These are phyloP conservation scores for Leucophenga maculata DNA, from an alignment of 2,888 invertebrate genomes.

Conservation along the genomic window DNA sequence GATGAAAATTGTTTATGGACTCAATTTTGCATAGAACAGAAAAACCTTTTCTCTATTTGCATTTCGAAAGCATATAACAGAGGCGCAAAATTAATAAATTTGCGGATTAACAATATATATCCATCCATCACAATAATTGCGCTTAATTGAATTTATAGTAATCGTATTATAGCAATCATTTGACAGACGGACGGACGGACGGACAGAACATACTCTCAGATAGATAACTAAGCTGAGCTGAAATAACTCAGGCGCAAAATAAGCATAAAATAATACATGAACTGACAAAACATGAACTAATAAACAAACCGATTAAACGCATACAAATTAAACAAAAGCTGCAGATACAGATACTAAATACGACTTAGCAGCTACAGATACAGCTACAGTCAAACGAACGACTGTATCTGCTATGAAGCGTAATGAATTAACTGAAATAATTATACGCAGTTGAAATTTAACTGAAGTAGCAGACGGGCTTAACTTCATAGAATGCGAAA, in stretches of 20 bases:
- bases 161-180: conserved; percentile 4
- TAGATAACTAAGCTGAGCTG: conserved; percentile 2
- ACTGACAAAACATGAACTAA: conserved; percentile 2
- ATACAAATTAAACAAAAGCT: conserved; percentile 9
- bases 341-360: neutral
- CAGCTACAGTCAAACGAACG: too few relatives aligned
- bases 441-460: neutral
- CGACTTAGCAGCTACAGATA: too few relatives aligned
- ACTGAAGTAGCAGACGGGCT: neutral
- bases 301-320: neutral
- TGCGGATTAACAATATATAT: conserved; percentile 2
- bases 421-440: conserved; percentile 2
- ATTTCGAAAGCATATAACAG: neutral
- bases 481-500: neutral
- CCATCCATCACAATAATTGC: conserved; percentile 11
- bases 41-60: too few relatives aligned
- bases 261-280: conserved; percentile 5
- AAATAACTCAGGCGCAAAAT: conserved; percentile 21
- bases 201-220: neutral
- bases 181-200: neutral
- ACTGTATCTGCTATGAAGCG: neutral
- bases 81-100: neutral
- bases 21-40: too few relatives aligned
- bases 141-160: conserved; percentile 24
- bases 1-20: too few relatives aligned